Percentiles rank a stretch among this genome's conserved stretches.
Evolutionary conservation across 2,797 vertebrate genomes (phyloP).

Genomic region (Leucoraja ocellata): DNA sequence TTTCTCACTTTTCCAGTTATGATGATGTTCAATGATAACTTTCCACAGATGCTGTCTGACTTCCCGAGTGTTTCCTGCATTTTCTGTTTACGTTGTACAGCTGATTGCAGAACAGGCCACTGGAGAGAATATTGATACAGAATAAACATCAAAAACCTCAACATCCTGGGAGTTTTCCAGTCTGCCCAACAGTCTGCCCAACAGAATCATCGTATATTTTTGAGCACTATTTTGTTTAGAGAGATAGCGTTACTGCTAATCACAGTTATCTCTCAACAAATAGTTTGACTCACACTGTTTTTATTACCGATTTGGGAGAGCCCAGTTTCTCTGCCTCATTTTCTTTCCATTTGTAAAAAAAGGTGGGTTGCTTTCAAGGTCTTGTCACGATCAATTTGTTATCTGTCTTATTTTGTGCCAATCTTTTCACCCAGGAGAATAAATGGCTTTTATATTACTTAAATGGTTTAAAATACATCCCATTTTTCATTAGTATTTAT

Average conservation of each 20-base stretch:
- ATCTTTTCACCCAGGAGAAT: neutral
- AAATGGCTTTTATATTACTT: neutral
- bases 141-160: neutral
- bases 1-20: too few relatives aligned
- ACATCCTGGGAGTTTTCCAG: neutral
- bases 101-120: neutral
- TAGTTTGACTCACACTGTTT: neutral
- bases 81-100: neutral
- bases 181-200: neutral
- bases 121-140: neutral
- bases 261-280: neutral
- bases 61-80: neutral
- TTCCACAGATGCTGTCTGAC: neutral
- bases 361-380: neutral
- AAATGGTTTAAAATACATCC: neutral
- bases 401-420: neutral
- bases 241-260: neutral
- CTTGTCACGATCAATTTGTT: neutral
- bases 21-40: too few relatives aligned
- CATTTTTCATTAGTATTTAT: neutral
- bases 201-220: neutral
- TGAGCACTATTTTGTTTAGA: neutral
- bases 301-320: neutral
- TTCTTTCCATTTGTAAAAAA: neutral
- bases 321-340: neutral